Evolutionary conservation across 2,888 invertebrate genomes (phyloP).

Genomic region (Leucoma salicis): DNA sequence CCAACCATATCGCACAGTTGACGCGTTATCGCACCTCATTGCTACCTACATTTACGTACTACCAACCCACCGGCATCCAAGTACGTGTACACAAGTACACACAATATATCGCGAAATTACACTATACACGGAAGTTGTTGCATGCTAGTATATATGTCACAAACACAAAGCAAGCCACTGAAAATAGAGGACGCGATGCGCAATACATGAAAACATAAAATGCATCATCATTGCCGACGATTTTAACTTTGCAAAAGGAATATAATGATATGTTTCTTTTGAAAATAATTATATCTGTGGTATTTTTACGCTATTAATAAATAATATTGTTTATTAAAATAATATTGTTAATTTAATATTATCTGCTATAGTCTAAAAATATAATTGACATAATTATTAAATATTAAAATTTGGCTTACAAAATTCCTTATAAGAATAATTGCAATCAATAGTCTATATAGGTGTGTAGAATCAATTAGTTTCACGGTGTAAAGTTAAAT

Average conservation of each 20-base stretch:
- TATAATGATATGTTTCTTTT: too few species aligned
- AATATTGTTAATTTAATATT: too few species aligned
- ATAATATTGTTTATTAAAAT: too few species aligned
- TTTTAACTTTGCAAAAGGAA: neutral
- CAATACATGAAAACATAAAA: conserved; percentile 14
- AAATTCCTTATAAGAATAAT: conserved; percentile 5
- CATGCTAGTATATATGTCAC: conserved; percentile 47
- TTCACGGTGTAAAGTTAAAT: conserved; percentile 21
- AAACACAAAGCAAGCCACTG: conserved; percentile 19
- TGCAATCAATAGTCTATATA: conserved; percentile 1
- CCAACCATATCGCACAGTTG: conserved; percentile 63
- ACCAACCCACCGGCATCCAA: conserved; percentile 34
- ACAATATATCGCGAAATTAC: conserved; percentile 59
- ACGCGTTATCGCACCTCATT: conserved; percentile 70
- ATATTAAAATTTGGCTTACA: too few species aligned
- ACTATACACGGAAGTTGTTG: conserved; percentile 70
- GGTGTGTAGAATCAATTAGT: conserved; percentile 42
- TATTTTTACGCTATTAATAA: too few species aligned
- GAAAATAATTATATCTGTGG: too few species aligned
- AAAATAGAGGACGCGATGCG: conserved; percentile 22
- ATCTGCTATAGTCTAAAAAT: too few species aligned
- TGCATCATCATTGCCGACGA: conserved; percentile 14
- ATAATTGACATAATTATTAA: too few species aligned
- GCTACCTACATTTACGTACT: conserved; percentile 55
- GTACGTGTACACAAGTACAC: conserved; percentile 28